These are phyloP conservation scores for Tachypleus tridentatus DNA, from an alignment of 1,140 invertebrate species.

Conservation along the genomic window DNA sequence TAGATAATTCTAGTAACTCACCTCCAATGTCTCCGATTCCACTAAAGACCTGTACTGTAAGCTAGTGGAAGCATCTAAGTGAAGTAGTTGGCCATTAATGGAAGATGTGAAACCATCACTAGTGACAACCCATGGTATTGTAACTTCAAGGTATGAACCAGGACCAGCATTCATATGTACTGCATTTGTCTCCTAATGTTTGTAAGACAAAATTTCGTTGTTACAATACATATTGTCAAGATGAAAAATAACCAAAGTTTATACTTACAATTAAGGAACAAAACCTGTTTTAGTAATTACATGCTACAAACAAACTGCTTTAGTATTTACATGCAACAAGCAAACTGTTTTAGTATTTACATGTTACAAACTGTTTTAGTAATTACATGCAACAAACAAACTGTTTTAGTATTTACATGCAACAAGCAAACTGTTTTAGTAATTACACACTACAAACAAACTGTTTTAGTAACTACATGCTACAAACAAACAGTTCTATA, in stretches of 20 bases:
- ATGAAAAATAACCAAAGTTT: constrained; percentile 8
- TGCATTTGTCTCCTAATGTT: constrained; percentile 74
- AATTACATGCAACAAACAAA: no score
- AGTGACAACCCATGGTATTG: constrained; percentile 82
- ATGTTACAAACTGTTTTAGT: no score
- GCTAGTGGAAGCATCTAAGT: constrained; percentile 88
- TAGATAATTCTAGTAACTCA: constrained; percentile 15
- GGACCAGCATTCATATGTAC: constrained; percentile 86
- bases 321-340: no score
- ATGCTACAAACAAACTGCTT: no score
- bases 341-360: no score
- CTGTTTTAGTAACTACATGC: no score
- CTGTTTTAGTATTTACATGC: no score
- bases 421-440: no score
- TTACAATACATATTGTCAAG: no score
- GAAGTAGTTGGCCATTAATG: constrained; percentile 81
- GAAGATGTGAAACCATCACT: constrained; percentile 76
- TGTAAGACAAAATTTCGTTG: constrained; percentile 4
- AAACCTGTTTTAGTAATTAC: neutral
- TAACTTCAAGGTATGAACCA: constrained; percentile 88
- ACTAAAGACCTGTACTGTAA: constrained; percentile 74
- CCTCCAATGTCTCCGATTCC: constrained; percentile 84
- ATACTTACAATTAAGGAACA: constrained; percentile 10
- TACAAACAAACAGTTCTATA: no score
- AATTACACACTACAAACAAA: no score